Conservation (phyloP, 2,888 invertebrate species). For the Phanerotoma sp. region DNA sequence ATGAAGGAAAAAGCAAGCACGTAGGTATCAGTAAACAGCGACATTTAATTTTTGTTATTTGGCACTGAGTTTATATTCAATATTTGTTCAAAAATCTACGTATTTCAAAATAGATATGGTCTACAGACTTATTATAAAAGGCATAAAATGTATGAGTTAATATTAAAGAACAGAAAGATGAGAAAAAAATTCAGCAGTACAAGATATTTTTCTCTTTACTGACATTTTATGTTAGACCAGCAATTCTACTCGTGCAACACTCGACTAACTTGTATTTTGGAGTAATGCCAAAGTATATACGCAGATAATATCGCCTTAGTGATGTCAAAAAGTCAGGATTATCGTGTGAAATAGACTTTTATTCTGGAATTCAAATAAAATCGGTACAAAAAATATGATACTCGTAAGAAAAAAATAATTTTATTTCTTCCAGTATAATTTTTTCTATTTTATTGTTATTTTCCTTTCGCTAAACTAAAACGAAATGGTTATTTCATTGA, state of each 20-base stretch:
- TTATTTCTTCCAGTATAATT: too few species aligned
- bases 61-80: not conserved
- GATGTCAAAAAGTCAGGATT: slow-evolving; percentile 12
- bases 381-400: too few species aligned
- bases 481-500: slow-evolving; percentile 4
- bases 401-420: too few species aligned
- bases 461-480: slow-evolving; percentile 1
- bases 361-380: too few species aligned
- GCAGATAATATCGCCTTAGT: slow-evolving; percentile 12
- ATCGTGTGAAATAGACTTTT: slow-evolving; percentile 5
- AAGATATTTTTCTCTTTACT: not conserved
- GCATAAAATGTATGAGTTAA: not conserved
- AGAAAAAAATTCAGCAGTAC: not conserved
- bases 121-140: not conserved
- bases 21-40: not conserved
- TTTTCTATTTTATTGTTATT: too few species aligned
- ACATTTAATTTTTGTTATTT: not conserved
- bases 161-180: not conserved
- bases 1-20: not conserved
- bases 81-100: not conserved
- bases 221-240: slow-evolving; percentile 20
- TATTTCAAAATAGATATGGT: not conserved
- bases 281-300: slow-evolving; percentile 11
- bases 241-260: slow-evolving; percentile 18
- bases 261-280: slow-evolving; percentile 11